A percentile compares a stretch with the other conserved stretches of the same genome.
Evolutionary conservation across 2,797 vertebrate species (phyloP).

Genomic region (Meda fulgida): DNA sequence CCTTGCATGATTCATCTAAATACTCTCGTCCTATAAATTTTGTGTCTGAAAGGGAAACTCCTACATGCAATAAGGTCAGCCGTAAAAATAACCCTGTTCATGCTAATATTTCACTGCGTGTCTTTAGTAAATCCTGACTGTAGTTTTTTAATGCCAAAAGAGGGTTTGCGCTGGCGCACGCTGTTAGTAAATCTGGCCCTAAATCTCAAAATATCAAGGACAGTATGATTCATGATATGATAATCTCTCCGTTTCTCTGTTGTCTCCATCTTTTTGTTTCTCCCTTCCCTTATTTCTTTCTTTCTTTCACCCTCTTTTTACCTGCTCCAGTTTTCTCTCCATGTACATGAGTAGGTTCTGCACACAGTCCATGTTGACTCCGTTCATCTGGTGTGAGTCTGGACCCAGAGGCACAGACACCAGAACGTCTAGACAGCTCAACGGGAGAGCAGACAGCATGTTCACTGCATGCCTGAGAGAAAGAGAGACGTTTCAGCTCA

Average conservation of each 20-base stretch:
- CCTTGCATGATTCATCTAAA: too few relatives aligned
- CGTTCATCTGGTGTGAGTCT: slow-evolving; percentile 62
- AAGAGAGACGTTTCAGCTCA: not conserved
- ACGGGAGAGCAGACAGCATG: slow-evolving; percentile 77
- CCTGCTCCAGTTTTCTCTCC: slow-evolving; percentile 62
- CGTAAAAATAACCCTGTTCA: too few relatives aligned
- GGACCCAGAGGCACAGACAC: slow-evolving; percentile 65
- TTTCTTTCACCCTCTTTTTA: slow-evolving; percentile 37
- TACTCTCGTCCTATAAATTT: too few relatives aligned
- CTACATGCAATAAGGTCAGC: too few relatives aligned
- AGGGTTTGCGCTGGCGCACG: too few relatives aligned
- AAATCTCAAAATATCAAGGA: not conserved
- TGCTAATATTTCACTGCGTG: too few relatives aligned
- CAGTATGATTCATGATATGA: too few relatives aligned
- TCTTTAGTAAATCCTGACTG: too few relatives aligned
- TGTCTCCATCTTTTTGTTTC: not conserved
- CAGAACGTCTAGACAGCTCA: slow-evolving; percentile 79
- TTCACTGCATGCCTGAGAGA: slow-evolving; percentile 77
- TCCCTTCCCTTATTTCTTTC: not conserved
- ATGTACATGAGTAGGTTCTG: slow-evolving; percentile 63
- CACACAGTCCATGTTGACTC: slow-evolving; percentile 67
- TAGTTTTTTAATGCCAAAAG: too few relatives aligned
- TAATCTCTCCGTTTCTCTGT: not conserved
- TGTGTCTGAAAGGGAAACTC: too few relatives aligned
- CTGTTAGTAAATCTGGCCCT: too few relatives aligned